phyloP scores from a whole-genome alignment of 1,140 invertebrate genomes.

The Caenorhabditis tropicalis region DNA sequence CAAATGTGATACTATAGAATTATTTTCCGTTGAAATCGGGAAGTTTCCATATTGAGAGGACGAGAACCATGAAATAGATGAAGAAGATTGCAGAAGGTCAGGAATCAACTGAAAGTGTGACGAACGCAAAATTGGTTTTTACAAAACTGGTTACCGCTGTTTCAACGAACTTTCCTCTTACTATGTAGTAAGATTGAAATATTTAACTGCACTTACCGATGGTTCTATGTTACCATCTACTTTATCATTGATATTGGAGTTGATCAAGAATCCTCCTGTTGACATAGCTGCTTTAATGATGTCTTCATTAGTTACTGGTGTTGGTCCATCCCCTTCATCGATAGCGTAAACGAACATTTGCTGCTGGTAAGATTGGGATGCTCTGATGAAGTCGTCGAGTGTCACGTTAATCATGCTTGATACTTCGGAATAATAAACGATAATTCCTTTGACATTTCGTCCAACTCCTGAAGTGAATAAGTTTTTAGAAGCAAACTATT shows the following conservation, averaged over 20 bases:
- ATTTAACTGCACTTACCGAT: not conserved
- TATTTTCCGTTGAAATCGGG: not conserved
- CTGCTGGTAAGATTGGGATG: not conserved
- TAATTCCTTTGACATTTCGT: not conserved
- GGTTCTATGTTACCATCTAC: not conserved
- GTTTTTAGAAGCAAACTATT: not conserved
- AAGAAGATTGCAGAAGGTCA: not conserved
- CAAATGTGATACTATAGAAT: not conserved
- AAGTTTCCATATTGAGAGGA: not conserved
- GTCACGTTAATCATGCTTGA: conserved; percentile 5
- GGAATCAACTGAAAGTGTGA: not conserved
- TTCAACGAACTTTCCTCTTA: not conserved
- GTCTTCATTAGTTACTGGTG: not conserved
- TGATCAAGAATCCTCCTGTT: not conserved
- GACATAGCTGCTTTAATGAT: not conserved
- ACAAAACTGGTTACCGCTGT: too few relatives aligned
- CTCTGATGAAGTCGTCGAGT: not conserved
- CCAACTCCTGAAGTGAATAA: not conserved
- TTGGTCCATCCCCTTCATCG: not conserved
- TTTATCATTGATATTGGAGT: not conserved
- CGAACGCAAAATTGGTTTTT: too few relatives aligned
- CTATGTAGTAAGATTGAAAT: not conserved
- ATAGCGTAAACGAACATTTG: not conserved
- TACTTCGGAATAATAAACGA: not conserved
- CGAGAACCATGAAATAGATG: not conserved